Conservation (phyloP, 2,113 vertebrate genomes). For the Cephalopholis sonnerati region DNA sequence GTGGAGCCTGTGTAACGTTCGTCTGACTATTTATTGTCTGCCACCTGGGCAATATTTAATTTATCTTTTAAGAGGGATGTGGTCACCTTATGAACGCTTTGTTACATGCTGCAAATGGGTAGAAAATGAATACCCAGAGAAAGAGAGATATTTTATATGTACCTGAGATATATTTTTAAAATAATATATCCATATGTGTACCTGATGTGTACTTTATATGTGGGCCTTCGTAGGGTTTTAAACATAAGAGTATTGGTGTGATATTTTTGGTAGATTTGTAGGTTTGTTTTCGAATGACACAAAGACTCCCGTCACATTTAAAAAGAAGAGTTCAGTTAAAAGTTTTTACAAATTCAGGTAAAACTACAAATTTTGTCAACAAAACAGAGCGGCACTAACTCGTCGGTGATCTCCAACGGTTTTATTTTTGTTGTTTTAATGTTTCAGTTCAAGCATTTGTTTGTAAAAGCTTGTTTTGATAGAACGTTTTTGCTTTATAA, state of each 20-base stretch:
- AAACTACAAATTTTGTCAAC: too few species aligned
- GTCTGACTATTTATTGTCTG: slow-evolving; percentile 14
- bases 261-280: neutral
- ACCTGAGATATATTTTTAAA: slow-evolving; percentile 37
- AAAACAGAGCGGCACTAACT: neutral
- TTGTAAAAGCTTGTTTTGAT: slow-evolving; percentile 22
- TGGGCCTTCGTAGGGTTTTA: neutral
- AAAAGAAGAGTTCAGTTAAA: neutral
- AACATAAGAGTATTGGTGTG: neutral
- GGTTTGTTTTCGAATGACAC: neutral
- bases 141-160: slow-evolving; percentile 9
- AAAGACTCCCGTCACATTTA: neutral
- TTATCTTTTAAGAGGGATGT: neutral
- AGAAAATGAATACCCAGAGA: neutral
- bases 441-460: neutral
- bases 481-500: neutral
- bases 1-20: neutral
- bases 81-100: slow-evolving; percentile 14
- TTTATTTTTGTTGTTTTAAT: neutral
- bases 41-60: slow-evolving; percentile 31
- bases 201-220: neutral
- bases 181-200: neutral
- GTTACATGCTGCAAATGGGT: slow-evolving; percentile 16
- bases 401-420: neutral
- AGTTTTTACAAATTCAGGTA: neutral